Conservation (phyloP, 2,797 vertebrate species). For the Neosalanx taihuensis region DNA sequence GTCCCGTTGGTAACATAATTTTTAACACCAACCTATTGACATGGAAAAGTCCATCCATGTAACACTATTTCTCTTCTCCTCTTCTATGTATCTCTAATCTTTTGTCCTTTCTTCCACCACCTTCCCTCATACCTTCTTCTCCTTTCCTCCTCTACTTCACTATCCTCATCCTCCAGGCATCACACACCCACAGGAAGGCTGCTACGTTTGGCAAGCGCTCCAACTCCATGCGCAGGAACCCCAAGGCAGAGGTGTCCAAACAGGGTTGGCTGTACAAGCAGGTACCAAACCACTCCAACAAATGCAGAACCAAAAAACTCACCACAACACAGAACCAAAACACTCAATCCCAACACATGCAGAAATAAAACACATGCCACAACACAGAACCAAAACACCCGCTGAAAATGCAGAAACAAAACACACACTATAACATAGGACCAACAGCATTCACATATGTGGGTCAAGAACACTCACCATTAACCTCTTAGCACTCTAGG, state of each 20-base stretch:
- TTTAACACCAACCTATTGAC: not conserved
- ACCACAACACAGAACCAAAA: not conserved
- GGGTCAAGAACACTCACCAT: too few relatives aligned
- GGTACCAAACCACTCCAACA: slow-evolving; percentile 60
- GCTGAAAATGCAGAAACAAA: not conserved
- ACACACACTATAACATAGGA: too few relatives aligned
- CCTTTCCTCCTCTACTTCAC: not conserved
- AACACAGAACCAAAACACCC: not conserved
- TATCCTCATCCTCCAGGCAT: slow-evolving; percentile 54
- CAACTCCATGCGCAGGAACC: slow-evolving; percentile 94
- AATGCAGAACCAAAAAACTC: not conserved
- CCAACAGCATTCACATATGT: too few relatives aligned
- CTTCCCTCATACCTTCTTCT: not conserved
- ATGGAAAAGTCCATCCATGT: not conserved
- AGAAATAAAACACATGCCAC: not conserved
- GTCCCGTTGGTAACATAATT: not conserved
- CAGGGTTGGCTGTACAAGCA: slow-evolving; percentile 94
- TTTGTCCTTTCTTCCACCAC: not conserved
- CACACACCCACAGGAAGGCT: slow-evolving; percentile 80
- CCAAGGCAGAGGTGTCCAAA: slow-evolving; percentile 80
- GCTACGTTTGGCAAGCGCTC: slow-evolving; percentile 92
- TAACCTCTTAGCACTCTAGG: too few relatives aligned
- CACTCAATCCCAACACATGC: not conserved
- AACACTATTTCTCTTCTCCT: not conserved
- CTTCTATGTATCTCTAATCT: not conserved